These are phyloP conservation scores for Phania funesta DNA, from an alignment of 2,888 invertebrate species.

Conservation along the genomic window DNA sequence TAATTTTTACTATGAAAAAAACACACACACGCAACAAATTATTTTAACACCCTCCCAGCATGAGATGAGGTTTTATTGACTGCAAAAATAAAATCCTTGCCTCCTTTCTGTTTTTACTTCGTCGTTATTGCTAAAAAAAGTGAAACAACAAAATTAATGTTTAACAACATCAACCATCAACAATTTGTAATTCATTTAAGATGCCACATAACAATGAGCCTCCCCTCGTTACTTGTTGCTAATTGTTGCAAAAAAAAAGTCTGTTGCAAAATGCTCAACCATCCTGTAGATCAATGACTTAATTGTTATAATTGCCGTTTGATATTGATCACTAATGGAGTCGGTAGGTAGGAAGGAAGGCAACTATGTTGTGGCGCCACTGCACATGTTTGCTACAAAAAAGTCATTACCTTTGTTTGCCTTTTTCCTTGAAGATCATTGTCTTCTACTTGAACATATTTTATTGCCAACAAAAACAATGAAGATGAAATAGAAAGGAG, in stretches of 20 bases:
- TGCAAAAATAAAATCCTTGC: neutral
- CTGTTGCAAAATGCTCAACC: conserved; percentile 21
- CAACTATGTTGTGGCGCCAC: conserved; percentile 54
- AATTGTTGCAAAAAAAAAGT: neutral
- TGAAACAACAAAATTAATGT: conserved; percentile 17
- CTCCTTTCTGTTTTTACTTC: neutral
- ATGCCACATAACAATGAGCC: conserved; percentile 44
- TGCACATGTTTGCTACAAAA: conserved; percentile 49
- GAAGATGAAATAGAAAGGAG: conserved; percentile 5
- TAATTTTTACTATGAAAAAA: conserved; percentile 9
- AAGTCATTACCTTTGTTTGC: neutral
- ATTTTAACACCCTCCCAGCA: conserved; percentile 59
- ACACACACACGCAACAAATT: conserved; percentile 51
- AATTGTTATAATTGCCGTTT: conserved; percentile 63
- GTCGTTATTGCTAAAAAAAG: neutral
- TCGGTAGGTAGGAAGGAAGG: conserved; percentile 38
- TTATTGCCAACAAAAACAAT: neutral
- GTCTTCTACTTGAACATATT: neutral
- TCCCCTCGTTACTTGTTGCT: neutral
- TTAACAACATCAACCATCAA: conserved; percentile 23
- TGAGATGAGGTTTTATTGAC: conserved; percentile 46
- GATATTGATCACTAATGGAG: conserved; percentile 60
- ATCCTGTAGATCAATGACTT: conserved; percentile 62
- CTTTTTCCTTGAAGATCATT: neutral
- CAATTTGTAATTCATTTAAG: conserved; percentile 57